A percentile compares a stretch with the other conserved stretches of the same genome.
Conservation (phyloP, 2,888 invertebrate genomes). For the Euphydryas editha region DNA sequence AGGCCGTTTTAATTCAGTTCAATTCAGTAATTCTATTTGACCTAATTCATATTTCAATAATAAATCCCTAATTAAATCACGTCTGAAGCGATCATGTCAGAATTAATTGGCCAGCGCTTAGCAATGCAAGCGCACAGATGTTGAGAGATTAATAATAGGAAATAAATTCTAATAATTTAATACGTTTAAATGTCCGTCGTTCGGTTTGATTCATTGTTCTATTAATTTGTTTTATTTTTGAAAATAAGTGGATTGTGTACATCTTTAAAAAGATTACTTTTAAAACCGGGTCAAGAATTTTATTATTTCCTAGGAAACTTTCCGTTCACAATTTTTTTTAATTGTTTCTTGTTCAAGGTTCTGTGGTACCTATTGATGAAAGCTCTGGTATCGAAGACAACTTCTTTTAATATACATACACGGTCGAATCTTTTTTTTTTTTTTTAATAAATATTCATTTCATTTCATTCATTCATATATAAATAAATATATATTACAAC, state of each 20-base stretch:
- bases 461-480: too few relatives aligned
- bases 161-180: conserved; percentile 37
- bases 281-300: too few relatives aligned
- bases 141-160: conserved; percentile 34
- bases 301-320: too few relatives aligned
- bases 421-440: too few relatives aligned
- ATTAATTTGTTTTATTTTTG: background rate
- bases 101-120: conserved; percentile 37
- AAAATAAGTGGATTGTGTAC: background rate
- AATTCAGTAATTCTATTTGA: background rate
- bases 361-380: too few relatives aligned
- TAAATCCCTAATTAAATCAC: conserved; percentile 22
- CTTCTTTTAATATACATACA: too few relatives aligned
- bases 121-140: conserved; percentile 32
- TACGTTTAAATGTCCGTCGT: conserved; percentile 14
- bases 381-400: too few relatives aligned
- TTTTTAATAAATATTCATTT: too few relatives aligned
- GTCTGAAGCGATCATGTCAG: conserved; percentile 38
- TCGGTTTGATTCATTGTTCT: conserved; percentile 21
- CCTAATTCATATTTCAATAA: conserved; percentile 21
- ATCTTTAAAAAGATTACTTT: background rate
- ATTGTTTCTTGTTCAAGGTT: too few relatives aligned
- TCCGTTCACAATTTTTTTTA: too few relatives aligned
- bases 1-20: background rate
- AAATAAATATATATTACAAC: too few relatives aligned